Conservation (phyloP, 2,797 vertebrate species). For the Acrossocheilus fasciatus region DNA sequence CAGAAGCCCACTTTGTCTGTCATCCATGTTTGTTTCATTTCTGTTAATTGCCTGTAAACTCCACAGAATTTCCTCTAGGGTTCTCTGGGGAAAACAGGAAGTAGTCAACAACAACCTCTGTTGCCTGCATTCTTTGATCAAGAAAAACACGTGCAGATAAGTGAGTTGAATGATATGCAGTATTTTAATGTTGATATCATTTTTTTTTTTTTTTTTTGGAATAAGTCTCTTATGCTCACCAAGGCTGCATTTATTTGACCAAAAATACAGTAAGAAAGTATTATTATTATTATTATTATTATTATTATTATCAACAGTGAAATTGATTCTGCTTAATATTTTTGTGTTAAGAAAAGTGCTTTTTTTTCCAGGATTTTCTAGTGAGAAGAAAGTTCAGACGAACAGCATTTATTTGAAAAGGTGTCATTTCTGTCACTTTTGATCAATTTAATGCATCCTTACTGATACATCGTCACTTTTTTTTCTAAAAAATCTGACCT, state of each 20-base stretch:
- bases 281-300: not conserved
- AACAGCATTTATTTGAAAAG: too few relatives aligned
- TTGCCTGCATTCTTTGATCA: conserved; percentile 40
- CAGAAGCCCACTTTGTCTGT: conserved; percentile 18
- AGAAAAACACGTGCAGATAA: not conserved
- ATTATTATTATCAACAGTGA: not conserved
- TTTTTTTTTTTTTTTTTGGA: not conserved
- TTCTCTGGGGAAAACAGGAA: conserved; percentile 46
- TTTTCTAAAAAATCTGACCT: not conserved
- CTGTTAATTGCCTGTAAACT: conserved; percentile 38
- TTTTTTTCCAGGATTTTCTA: too few relatives aligned
- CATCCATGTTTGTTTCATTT: conserved; percentile 26
- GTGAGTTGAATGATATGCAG: not conserved
- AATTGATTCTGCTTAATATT: not conserved
- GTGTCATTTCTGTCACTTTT: not conserved
- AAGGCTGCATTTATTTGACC: not conserved
- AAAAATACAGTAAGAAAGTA: not conserved
- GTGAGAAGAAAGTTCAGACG: too few relatives aligned
- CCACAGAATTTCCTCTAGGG: conserved; percentile 31
- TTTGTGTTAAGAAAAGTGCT: too few relatives aligned
- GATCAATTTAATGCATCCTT: not conserved
- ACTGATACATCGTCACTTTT: not conserved
- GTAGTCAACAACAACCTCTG: conserved; percentile 37
- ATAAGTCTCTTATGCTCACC: not conserved
- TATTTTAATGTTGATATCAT: not conserved